These are phyloP conservation scores for Nibea albiflora DNA, from an alignment of 2,113 vertebrate genomes.

Conservation along the genomic window DNA sequence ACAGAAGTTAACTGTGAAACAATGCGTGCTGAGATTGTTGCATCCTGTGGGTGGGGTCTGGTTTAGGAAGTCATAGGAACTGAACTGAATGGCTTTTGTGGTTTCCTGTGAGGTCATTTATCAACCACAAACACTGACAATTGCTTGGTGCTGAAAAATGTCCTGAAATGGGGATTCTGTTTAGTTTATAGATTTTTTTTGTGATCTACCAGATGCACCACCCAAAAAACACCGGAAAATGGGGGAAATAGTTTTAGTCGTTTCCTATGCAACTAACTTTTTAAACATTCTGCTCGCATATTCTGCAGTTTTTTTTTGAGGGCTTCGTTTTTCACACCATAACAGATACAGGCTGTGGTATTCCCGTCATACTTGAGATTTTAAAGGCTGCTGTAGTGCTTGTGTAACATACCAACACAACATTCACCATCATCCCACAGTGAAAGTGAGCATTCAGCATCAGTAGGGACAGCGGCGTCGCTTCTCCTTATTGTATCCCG, in stretches of 20 bases:
- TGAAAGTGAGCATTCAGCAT: conserved; percentile 78
- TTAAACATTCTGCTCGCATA: conserved; percentile 48
- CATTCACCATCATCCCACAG: conserved; percentile 35
- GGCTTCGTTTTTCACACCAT: neutral
- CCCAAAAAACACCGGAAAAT: neutral
- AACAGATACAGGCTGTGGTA: neutral
- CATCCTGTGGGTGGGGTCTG: conserved; percentile 82
- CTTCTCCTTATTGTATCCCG: conserved; percentile 78
- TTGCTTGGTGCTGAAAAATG: conserved; percentile 3
- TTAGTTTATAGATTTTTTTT: conserved; percentile 4
- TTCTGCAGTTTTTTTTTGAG: neutral
- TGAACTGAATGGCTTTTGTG: conserved; percentile 77
- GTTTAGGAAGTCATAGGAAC: conserved; percentile 81
- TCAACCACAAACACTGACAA: conserved; percentile 59
- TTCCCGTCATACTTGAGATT: neutral
- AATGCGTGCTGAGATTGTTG: conserved; percentile 72
- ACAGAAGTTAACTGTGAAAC: conserved; percentile 71
- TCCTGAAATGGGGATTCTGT: conserved; percentile 15
- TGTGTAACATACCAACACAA: conserved; percentile 30
- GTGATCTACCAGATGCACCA: neutral
- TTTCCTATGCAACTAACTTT: conserved; percentile 47
- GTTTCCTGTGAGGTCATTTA: conserved; percentile 81
- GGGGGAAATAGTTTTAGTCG: neutral
- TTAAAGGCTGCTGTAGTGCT: neutral
- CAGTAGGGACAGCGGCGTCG: conserved; percentile 74